These are phyloP conservation scores for Chymomyza costata DNA, from an alignment of 1,140 invertebrate species.

Conservation along the genomic window DNA sequence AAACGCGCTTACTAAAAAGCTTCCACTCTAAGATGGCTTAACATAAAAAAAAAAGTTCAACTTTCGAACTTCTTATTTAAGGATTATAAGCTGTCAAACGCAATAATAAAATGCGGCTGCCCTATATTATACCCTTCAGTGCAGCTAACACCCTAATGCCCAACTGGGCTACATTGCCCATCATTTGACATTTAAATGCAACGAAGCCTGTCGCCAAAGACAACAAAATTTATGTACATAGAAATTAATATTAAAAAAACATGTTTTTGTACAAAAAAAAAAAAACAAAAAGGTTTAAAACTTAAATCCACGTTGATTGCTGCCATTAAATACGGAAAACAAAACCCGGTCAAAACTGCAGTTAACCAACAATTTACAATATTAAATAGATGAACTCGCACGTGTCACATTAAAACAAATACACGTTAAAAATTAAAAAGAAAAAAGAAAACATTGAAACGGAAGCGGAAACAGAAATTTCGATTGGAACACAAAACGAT, in stretches of 20 bases:
- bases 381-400: constrained; percentile 2
- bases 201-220: constrained; percentile 53
- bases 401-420: constrained; percentile 28
- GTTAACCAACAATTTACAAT: neutral
- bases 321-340: constrained; percentile 1
- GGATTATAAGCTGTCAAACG: too few species aligned
- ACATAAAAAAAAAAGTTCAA: too few species aligned
- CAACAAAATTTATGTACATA: constrained; percentile 69
- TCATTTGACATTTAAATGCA: constrained; percentile 47
- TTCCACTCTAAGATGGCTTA: too few species aligned
- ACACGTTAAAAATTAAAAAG: constrained; percentile 23
- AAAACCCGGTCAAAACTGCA: neutral
- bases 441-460: too few species aligned
- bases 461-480: too few species aligned
- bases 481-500: too few species aligned
- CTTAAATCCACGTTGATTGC: constrained; percentile 22
- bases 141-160: too few species aligned
- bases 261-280: neutral
- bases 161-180: too few species aligned
- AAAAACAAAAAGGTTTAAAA: constrained; percentile 7
- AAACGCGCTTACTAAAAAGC: too few species aligned
- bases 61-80: too few species aligned
- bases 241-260: constrained; percentile 58
- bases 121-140: neutral
- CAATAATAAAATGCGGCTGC: too few species aligned